Evolutionary conservation across 2,888 invertebrate genomes (phyloP).

Genomic region (Heliconius sara): DNA sequence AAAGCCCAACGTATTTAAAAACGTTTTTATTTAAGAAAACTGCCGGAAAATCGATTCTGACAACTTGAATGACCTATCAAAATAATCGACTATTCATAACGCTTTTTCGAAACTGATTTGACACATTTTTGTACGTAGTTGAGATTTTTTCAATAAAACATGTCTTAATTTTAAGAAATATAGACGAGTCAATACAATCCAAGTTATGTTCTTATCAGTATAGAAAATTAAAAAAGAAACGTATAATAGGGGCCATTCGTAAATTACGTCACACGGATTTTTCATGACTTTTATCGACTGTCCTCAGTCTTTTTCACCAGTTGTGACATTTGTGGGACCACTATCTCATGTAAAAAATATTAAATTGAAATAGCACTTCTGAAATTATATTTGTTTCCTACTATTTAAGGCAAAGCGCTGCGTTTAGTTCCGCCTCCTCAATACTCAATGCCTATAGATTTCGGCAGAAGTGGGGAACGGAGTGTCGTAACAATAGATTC

Average conservation of each 20-base stretch:
- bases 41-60: background rate
- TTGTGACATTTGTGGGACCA: no score
- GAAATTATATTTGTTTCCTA: no score
- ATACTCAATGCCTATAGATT: no score
- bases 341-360: background rate
- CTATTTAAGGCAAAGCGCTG: no score
- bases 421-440: no score
- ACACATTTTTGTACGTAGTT: conserved; percentile 73
- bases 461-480: no score
- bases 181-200: conserved; percentile 1
- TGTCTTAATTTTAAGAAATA: background rate
- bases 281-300: background rate
- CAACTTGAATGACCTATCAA: conserved; percentile 35
- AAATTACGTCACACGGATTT: background rate
- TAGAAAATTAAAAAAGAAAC: background rate
- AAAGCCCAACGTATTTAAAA: background rate
- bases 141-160: background rate
- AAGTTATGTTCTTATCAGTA: background rate
- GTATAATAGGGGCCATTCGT: background rate
- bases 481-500: no score
- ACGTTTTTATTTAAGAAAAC: background rate
- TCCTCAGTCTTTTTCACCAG: no score
- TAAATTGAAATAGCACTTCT: background rate
- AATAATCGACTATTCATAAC: conserved; percentile 35
- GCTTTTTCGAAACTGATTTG: conserved; percentile 54